Base-by-base conservation (phyloP, 2,113 vertebrate species). In the Sander lucioperca region DNA sequence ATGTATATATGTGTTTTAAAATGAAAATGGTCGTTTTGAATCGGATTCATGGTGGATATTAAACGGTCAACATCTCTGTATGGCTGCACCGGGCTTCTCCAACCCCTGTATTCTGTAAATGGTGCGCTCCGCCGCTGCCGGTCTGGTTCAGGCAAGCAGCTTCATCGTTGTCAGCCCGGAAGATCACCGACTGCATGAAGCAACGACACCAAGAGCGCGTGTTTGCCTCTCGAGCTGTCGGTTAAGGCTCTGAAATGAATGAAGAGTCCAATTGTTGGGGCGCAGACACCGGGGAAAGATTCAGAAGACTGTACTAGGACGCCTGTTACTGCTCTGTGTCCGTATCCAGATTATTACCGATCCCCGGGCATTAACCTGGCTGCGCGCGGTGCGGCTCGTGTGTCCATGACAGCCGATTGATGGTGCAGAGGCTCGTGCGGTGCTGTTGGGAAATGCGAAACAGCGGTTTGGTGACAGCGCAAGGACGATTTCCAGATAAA, bases 61-160 rank as follows among this genome's bases (percentile, higher is more conserved):
- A n/a, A 57, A 14, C 23, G 2, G 8, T 18, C 19, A 51, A 12
- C 16, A 2, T n/a, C 3, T 3, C 48, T 14, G 21, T 53, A 0
- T 39, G 65, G 11, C 53, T 63, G 33, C 78, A 18, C 33, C 33
- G 43, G 47, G 11, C 36, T 36, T 1, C 47, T 62, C 66, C 73
- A 69, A 87, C 88, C 74, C 88, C 47, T 23, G 1, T 53, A 51
- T 45, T 10, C 48, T 18, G 3, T 5, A 51, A 90, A 89, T 95
- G 94, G 95, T 95, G 10, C 77, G 77, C 80, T 87, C 95, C 90
- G 39, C 80, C 59, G 88, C 86, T 86, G 94, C 91, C 88, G 90
- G 92, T 91, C 90, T 92, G 51, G 9, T 80, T 76, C 89, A 30
- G 83, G 74, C 89, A 30, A 82, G 74, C 87, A 85, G 94, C 62